Evolutionary conservation across 2,888 invertebrate genomes (phyloP).

Genomic region (Falcaria lacertinaria): DNA sequence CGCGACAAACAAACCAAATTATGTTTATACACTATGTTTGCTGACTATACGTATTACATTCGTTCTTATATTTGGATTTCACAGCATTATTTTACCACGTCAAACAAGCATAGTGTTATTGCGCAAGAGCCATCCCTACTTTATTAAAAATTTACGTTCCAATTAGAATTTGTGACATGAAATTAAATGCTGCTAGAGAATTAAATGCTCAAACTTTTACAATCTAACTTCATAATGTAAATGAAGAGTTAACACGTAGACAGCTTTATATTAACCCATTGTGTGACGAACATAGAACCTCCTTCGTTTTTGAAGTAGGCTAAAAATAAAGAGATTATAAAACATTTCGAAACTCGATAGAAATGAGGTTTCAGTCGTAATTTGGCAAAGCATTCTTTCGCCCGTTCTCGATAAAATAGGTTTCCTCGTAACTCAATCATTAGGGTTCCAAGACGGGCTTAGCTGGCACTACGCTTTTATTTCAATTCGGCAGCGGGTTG

Average conservation of each 20-base stretch:
- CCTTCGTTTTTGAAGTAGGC: no score
- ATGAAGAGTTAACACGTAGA: not conserved
- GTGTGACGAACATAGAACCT: no score
- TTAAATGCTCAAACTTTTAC: not conserved
- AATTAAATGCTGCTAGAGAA: not conserved
- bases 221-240: not conserved
- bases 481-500: not conserved
- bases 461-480: not conserved
- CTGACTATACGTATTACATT: not conserved
- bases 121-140: no score
- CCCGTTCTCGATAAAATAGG: slow-evolving; percentile 5
- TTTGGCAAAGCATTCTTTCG: not conserved
- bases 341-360: not conserved
- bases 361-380: not conserved
- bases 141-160: no score
- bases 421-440: slow-evolving; percentile 6
- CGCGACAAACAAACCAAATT: slow-evolving; percentile 5
- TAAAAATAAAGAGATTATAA: no score
- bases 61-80: not conserved
- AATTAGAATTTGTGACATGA: not conserved
- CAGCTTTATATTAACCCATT: no score
- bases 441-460: slow-evolving; percentile 1
- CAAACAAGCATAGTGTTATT: no score
- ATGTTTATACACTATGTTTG: slow-evolving; percentile 4
- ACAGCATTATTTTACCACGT: no score